A percentile compares a stretch with the other conserved stretches of the same genome.
These are phyloP conservation scores for Ictalurus punctatus DNA, from an alignment of 2,113 vertebrate species.

Conservation along the genomic window DNA sequence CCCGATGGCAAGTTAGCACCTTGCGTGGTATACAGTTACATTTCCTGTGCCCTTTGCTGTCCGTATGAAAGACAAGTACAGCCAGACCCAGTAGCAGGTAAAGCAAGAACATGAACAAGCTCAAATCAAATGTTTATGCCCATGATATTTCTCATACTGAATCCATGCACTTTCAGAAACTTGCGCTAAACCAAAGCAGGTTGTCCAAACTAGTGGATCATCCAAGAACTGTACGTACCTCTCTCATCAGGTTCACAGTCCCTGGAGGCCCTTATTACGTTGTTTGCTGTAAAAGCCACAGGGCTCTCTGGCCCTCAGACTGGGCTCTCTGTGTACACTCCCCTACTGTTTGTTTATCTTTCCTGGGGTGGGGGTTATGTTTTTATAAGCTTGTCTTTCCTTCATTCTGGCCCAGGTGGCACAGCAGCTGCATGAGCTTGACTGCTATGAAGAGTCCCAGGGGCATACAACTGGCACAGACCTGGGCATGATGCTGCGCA, in stretches of 20 bases:
- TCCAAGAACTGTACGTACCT: conserved; percentile 29
- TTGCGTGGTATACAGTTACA: conserved; percentile 75
- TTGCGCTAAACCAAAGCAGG: conserved; percentile 19
- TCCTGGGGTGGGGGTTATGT: conserved; percentile 40
- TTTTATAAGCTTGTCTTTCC: conserved; percentile 43
- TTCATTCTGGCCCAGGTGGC: conserved; percentile 76
- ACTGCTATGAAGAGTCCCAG: conserved; percentile 92
- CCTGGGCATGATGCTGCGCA: conserved; percentile 85
- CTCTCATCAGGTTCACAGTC: conserved; percentile 37
- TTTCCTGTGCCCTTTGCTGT: conserved; percentile 90
- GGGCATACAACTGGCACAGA: conserved; percentile 91
- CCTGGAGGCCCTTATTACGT: conserved; percentile 49
- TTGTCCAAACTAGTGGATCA: conserved; percentile 11
- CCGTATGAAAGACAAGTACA: conserved; percentile 84
- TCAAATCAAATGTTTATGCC: not conserved
- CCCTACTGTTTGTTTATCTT: conserved; percentile 50
- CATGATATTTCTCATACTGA: not conserved
- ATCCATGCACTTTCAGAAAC: not conserved
- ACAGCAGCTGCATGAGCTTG: conserved; percentile 85
- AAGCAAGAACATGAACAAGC: conserved; percentile 40
- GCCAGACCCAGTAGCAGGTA: conserved; percentile 88
- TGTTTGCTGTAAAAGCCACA: conserved; percentile 50
- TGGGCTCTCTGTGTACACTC: conserved; percentile 48
- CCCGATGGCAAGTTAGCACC: too few relatives aligned
- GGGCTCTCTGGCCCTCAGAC: conserved; percentile 47